Base-by-base conservation (phyloP, 2,888 invertebrate genomes). In the Idaea aversata region DNA sequence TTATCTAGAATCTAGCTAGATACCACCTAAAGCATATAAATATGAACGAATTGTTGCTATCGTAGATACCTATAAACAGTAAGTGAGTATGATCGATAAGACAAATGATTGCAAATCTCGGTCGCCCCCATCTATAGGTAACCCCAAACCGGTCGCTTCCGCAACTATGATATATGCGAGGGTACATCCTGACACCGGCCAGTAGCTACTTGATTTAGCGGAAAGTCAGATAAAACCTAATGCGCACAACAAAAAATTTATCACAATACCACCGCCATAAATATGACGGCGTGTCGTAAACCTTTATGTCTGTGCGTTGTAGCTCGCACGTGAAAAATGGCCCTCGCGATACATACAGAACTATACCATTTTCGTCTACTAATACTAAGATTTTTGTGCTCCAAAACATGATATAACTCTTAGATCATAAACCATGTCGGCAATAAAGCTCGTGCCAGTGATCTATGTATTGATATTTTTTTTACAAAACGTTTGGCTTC, bases 181-280 rank as follows among this genome's bases (percentile, higher is more conserved):
- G 91, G 90, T 87, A 88, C 87, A 88, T 91, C 91, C 92, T 90
- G 91, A 88, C 91, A 90, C 87, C 91, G 92, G 92, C 92, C 93
- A 92, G 92, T 92, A 88, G 91, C 88, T 92, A 93, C 93, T 93
- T 93, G 92, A 93, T 93, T 92, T 93, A 93, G 91, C 93, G 93
- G 93, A 93, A 93, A 93, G 88, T 86, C 87, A 93, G 93, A 93
- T 93, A 93, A 93, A 93, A 92, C 91, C 90, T 92, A 92, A 93
- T 91, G 91, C 88, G 90, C 90, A 91, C 91, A 91, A 92, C 91
- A 92, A 93, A 93, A 92, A 93, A 92, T 90, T 91, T 90, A 91
- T 91, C 90, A 92, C 91, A 93, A 92, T 91, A 91, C 88, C 87
- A 79, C 75, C 78, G 87, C 88, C 91, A 92, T 93, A 93, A 93